Conservation (phyloP, 2,888 invertebrate genomes). For the Argyresthia goedartella region DNA sequence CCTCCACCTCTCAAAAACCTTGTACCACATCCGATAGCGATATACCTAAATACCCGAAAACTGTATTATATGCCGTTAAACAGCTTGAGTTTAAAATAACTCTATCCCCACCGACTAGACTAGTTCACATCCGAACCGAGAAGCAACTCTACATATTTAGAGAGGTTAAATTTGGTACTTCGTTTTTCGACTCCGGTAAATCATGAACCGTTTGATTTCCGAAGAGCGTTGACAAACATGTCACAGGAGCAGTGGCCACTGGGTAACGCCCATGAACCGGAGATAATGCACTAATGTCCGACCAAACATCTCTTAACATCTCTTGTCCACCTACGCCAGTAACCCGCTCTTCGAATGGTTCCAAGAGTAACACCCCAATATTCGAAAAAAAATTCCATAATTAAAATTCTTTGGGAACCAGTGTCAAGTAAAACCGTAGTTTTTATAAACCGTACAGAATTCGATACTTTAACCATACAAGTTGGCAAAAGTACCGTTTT, state of each 20-base stretch:
- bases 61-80: neutral
- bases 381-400: neutral
- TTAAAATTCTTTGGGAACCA: neutral
- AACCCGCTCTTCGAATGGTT: neutral
- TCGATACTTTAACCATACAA: neutral
- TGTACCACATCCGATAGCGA: constrained; percentile 3
- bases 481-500: neutral
- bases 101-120: neutral
- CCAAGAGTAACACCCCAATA: neutral
- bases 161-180: too few relatives aligned
- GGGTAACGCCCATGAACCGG: neutral
- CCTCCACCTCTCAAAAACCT: constrained; percentile 5
- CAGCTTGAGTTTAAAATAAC: neutral
- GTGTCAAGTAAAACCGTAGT: neutral
- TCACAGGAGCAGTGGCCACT: neutral
- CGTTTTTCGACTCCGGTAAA: too few relatives aligned
- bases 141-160: neutral
- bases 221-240: neutral
- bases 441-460: neutral
- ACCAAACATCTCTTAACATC: neutral
- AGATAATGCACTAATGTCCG: neutral
- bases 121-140: neutral
- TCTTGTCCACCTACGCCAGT: neutral
- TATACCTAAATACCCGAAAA: constrained; percentile 1
- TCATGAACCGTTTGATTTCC: neutral